phyloP scores from a whole-genome alignment of 2,113 vertebrate species.

The Triplophysa dalaica region DNA sequence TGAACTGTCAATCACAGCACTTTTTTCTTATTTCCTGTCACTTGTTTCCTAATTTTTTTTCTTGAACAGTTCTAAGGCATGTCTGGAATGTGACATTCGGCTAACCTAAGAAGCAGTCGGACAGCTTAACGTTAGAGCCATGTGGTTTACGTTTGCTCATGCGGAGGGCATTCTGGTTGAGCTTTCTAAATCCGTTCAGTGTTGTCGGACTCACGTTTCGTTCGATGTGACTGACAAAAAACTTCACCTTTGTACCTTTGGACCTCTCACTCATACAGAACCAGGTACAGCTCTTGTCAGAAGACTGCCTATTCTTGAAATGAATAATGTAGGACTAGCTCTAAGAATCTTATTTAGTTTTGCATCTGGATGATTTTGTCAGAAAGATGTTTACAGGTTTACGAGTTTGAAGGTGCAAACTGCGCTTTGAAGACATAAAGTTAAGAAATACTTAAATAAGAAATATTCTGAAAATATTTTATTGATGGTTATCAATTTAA shows the following conservation, averaged over 20 bases:
- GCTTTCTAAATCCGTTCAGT: slow-evolving; percentile 28
- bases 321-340: slow-evolving; percentile 16
- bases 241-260: slow-evolving; percentile 31
- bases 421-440: background rate
- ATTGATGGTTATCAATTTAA: background rate
- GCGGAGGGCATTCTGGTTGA: slow-evolving; percentile 15
- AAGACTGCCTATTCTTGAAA: slow-evolving; percentile 24
- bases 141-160: slow-evolving; percentile 25
- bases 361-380: background rate
- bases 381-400: background rate
- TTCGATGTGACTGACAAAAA: slow-evolving; percentile 36
- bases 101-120: slow-evolving; percentile 9
- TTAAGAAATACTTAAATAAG: background rate
- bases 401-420: background rate
- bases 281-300: slow-evolving; percentile 21
- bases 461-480: background rate
- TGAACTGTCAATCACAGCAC: slow-evolving; percentile 21
- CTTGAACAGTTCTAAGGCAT: slow-evolving; percentile 19
- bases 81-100: slow-evolving; percentile 7
- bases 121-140: slow-evolving; percentile 4
- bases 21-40: background rate
- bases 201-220: background rate
- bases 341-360: slow-evolving; percentile 17
- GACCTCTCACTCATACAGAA: slow-evolving; percentile 9
- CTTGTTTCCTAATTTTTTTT: background rate